Conservation (phyloP, 2,797 vertebrate genomes). For the Fratercula arctica region DNA sequence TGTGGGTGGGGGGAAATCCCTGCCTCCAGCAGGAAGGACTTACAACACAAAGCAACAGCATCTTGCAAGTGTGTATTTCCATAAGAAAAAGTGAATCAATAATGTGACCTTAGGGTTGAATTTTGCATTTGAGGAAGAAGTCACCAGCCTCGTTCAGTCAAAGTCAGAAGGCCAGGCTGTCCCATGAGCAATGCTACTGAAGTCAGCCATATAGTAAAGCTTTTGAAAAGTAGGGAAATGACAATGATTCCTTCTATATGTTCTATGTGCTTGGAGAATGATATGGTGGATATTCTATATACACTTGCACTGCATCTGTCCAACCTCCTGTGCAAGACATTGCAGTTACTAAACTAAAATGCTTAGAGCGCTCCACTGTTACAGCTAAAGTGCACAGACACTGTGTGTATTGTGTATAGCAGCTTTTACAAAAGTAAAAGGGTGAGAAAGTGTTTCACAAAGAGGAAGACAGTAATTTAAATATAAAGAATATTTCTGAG, state of each 20-base stretch:
- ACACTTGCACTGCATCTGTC: not conserved
- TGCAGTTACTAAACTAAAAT: not conserved
- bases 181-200: not conserved
- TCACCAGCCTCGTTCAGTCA: not conserved
- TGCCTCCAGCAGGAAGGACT: not conserved
- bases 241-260: not conserved
- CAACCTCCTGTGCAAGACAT: not conserved
- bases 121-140: not conserved
- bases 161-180: not conserved
- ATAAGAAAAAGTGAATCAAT: not conserved
- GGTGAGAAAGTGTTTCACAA: not conserved
- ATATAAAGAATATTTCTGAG: not conserved
- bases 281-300: not conserved
- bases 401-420: not conserved
- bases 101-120: not conserved
- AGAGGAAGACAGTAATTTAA: not conserved
- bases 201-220: not conserved
- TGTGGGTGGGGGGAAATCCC: not conserved
- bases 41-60: not conserved
- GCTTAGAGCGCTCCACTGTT: not conserved
- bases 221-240: not conserved
- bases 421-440: not conserved
- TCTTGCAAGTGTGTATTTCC: not conserved
- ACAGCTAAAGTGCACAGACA: not conserved
- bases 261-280: not conserved